Conservation (phyloP, 2,888 invertebrate genomes). For the Tanytarsus gracilentus region DNA sequence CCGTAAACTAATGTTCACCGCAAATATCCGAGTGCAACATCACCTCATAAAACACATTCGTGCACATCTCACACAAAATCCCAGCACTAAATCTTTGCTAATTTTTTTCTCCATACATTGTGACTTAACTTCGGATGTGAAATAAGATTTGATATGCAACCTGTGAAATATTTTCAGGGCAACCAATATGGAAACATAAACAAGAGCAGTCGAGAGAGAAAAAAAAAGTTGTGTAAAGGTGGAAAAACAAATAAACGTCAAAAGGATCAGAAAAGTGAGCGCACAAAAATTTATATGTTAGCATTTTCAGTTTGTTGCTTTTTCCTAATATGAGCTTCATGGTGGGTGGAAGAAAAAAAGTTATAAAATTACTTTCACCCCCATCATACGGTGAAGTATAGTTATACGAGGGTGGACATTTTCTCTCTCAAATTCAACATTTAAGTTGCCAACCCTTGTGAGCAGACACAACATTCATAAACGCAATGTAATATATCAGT, state of each 20-base stretch:
- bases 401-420: no score
- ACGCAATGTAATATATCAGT: constrained; percentile 7
- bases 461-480: background rate
- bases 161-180: constrained; percentile 11
- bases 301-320: background rate
- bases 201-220: background rate
- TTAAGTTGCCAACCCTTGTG: background rate
- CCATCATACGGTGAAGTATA: no score
- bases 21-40: no score
- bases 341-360: background rate
- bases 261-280: constrained; percentile 22
- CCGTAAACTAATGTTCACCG: no score
- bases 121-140: no score
- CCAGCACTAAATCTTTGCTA: no score
- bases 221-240: background rate
- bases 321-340: background rate
- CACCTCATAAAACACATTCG: no score
- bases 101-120: background rate
- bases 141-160: constrained; percentile 26
- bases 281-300: no score
- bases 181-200: constrained; percentile 3
- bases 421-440: no score
- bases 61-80: no score
- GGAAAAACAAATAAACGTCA: constrained; percentile 22
- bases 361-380: no score